Conservation (phyloP, 2,888 invertebrate genomes). For the Ophioninae sp. region DNA sequence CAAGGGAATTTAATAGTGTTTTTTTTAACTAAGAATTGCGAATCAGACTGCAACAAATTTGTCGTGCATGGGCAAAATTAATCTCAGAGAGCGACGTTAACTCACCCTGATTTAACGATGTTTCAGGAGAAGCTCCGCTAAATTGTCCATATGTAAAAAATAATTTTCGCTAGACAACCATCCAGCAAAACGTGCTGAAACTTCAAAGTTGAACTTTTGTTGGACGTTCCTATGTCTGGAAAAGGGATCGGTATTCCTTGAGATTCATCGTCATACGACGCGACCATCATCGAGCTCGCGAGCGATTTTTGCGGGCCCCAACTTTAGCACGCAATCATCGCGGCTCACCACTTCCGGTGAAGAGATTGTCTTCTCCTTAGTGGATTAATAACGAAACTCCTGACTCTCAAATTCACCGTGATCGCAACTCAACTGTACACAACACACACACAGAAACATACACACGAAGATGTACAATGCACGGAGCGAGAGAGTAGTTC, state of each 20-base stretch:
- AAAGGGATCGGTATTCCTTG: neutral
- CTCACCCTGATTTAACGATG: no score
- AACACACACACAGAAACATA: slow-evolving; percentile 55
- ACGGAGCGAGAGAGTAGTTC: slow-evolving; percentile 65
- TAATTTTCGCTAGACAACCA: neutral
- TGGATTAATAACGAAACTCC: slow-evolving; percentile 10
- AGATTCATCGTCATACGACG: neutral
- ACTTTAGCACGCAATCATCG: neutral
- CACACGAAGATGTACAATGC: slow-evolving; percentile 49
- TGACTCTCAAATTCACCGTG: slow-evolving; percentile 41
- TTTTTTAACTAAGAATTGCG: neutral
- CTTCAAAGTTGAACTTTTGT: neutral
- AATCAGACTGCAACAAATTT: no score
- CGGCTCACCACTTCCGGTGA: neutral
- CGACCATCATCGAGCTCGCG: neutral
- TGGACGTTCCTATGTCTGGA: neutral
- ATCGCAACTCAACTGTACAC: slow-evolving; percentile 47
- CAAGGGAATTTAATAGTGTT: neutral
- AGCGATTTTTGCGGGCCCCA: neutral
- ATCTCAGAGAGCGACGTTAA: no score
- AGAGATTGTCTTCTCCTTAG: neutral
- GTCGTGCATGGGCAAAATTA: no score
- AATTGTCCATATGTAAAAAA: neutral
- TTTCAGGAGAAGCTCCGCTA: no score
- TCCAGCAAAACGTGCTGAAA: neutral